Base-by-base conservation (phyloP, 2,113 vertebrate genomes). In the Varanus komodoensis region DNA sequence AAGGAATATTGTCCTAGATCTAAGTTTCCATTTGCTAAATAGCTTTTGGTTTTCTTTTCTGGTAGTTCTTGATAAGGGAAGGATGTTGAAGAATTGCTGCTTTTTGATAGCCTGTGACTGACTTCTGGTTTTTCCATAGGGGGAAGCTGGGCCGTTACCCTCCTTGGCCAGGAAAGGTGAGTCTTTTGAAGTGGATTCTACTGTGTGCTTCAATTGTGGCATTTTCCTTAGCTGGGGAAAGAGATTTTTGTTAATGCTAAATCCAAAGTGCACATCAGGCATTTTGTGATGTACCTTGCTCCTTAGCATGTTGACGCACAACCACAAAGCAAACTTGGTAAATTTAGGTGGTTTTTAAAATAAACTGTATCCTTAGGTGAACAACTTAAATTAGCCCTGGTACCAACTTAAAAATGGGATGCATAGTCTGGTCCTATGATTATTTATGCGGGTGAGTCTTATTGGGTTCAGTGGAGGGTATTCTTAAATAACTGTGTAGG, bases 121-220 rank as follows among this genome's bases (percentile, higher is more conserved):
- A 97, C 90, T 80, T 52, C 92, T 74, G 0, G 86, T 94, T 89
- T 97, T 93, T 96, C 95, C 97, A 71, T 92, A 99, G 99, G 99
- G 99, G 99, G 32, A 99, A 99, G 95, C 97, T 99, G 74, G 99
- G 99, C 77, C 97, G 99, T 38, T 99, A 99, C 91, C 99, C 99
- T 94, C 99, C 99, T 83, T 99, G 99, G 99, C 99, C 99, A 1
- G 99, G 99, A 95, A 99, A 99, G 98, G 99, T 99, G 93, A 98
- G 97, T 94, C 69, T 75, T 48, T 91, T 90, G 23, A n/a, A 52
- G 23, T 78, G 27, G 38, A 67, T 80, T 11, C 21, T 83, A 71
- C 64, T 84, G 25, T 87, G 92, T 89, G 78, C 27, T 94, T 86
- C 25, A 11, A 3, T 92, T 93, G 64, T 2, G 7, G 73, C 19